Percentiles rank a stretch among this genome's conserved stretches.
These are phyloP conservation scores for Vireo griseus DNA, from an alignment of 2,797 vertebrate genomes.

Conservation along the genomic window DNA sequence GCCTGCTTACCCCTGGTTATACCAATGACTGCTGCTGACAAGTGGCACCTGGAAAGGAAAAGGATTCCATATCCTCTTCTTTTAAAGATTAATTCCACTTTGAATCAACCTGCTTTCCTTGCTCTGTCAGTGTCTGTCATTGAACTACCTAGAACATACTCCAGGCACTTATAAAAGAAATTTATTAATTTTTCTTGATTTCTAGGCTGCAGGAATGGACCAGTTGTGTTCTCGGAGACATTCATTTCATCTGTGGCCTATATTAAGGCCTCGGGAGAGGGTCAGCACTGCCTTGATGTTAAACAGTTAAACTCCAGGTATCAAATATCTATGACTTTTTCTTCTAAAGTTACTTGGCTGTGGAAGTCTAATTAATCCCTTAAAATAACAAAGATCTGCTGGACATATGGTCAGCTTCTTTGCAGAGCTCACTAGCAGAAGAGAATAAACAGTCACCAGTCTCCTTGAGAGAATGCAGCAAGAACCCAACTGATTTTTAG, in stretches of 20 bases:
- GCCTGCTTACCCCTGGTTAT: neutral
- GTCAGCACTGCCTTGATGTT: neutral
- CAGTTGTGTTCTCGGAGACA: neutral
- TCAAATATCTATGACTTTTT: neutral
- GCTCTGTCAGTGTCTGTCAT: neutral
- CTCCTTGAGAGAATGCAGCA: neutral
- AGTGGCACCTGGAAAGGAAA: neutral
- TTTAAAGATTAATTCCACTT: neutral
- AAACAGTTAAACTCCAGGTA: neutral
- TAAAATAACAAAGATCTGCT: neutral
- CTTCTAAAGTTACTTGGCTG: neutral
- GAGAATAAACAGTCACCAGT: neutral
- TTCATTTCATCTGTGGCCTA: neutral
- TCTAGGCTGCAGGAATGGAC: neutral
- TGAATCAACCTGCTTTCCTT: neutral
- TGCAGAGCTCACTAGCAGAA: neutral
- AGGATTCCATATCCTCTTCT: neutral
- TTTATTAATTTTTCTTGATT: neutral
- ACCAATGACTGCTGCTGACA: neutral
- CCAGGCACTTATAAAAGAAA: neutral
- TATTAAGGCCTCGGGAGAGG: neutral
- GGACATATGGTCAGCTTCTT: neutral
- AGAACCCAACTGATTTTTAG: neutral
- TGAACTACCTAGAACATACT: neutral
- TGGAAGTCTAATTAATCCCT: neutral